Evolutionary conservation across 2,888 invertebrate species (phyloP).

Genomic region (Marasmarcha lunaedactyla): DNA sequence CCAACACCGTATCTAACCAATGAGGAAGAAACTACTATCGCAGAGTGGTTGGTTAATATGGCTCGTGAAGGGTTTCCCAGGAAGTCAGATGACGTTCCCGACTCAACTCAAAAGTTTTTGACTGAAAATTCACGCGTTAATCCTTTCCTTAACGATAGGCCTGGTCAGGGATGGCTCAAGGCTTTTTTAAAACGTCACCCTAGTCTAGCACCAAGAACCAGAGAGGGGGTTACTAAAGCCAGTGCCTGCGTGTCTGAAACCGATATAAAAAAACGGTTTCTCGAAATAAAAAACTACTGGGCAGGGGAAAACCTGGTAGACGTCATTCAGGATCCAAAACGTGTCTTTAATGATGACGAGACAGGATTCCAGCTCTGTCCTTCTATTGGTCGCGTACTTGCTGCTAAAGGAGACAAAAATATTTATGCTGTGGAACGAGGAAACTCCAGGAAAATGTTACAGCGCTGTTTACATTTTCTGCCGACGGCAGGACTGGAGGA

Average conservation of each 20-base stretch:
- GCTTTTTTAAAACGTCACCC: conserved; percentile 23
- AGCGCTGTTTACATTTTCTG: conserved; percentile 12
- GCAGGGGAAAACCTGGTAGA: no score
- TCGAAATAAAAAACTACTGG: conserved; percentile 15
- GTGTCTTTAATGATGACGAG: conserved; percentile 23
- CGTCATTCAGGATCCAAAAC: no score
- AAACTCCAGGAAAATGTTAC: conserved; percentile 8
- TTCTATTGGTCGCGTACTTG: conserved; percentile 16
- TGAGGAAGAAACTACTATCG: conserved; percentile 8
- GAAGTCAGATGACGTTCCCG: conserved; percentile 7
- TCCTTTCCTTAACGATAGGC: conserved; percentile 13
- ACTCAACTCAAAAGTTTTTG: conserved; percentile 14
- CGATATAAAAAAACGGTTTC: conserved; percentile 23
- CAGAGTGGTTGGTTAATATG: conserved; percentile 8
- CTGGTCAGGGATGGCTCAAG: conserved; percentile 14
- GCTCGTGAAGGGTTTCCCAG: conserved; percentile 14
- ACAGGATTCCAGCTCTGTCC: conserved; percentile 21
- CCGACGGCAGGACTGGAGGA: conserved; percentile 10
- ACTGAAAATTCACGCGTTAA: conserved; percentile 10
- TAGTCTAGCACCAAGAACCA: conserved; percentile 15
- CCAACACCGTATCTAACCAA: conserved; percentile 10
- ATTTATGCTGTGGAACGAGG: conserved; percentile 9
- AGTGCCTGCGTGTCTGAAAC: conserved; percentile 23
- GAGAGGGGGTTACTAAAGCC: conserved; percentile 20
- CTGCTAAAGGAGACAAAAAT: conserved; percentile 13